Conservation (phyloP, 2,797 vertebrate species). For the Aratinga solstitialis region DNA sequence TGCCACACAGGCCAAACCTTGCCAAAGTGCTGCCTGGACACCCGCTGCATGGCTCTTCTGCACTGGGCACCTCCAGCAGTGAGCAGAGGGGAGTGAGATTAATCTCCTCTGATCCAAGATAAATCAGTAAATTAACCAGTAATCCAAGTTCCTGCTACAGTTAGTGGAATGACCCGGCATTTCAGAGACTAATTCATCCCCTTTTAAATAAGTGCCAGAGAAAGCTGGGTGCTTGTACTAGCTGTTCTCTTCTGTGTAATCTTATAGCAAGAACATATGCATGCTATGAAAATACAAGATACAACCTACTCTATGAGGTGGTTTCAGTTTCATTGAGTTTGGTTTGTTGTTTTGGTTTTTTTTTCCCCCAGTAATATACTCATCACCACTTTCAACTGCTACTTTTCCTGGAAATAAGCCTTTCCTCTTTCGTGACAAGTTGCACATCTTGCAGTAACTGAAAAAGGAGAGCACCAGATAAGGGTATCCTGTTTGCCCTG, state of each 20-base stretch:
- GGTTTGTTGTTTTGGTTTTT: not conserved
- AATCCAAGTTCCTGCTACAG: not conserved
- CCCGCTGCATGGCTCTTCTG: accelerated
- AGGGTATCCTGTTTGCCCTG: slow-evolving; percentile 17
- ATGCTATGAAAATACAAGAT: not conserved
- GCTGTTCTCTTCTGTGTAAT: not conserved
- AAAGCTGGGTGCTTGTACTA: not conserved
- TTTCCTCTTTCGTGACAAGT: not conserved
- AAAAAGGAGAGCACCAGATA: slow-evolving; percentile 34
- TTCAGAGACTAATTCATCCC: not conserved
- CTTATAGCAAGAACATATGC: not conserved
- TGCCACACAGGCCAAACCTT: not conserved
- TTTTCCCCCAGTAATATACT: not conserved
- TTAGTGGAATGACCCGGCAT: not conserved
- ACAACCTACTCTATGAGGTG: not conserved
- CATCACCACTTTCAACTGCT: not conserved
- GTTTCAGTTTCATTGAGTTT: not conserved
- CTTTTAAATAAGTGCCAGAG: not conserved
- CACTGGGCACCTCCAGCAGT: accelerated
- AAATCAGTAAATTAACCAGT: not conserved
- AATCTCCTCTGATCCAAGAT: not conserved
- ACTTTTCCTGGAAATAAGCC: slow-evolving; percentile 7
- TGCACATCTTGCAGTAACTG: slow-evolving; percentile 17
- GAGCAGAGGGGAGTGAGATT: not conserved
- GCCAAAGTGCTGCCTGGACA: not conserved